A percentile compares a stretch with the other conserved stretches of the same genome.
Conservation (phyloP, 2,888 invertebrate species). For the Gnatocerus cornutus region DNA sequence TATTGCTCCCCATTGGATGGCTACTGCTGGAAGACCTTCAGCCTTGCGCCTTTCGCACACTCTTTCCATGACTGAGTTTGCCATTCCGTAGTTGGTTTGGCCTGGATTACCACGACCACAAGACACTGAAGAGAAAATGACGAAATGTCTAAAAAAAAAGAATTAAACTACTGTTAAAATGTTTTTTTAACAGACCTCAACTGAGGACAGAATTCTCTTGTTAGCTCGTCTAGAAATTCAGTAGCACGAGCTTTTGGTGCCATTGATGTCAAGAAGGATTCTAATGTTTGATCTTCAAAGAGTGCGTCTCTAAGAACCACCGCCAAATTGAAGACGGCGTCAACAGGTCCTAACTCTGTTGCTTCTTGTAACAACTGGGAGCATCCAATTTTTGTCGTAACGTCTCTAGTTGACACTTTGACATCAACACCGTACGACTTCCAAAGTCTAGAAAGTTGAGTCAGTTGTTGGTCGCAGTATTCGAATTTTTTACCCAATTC, state of each 20-base stretch:
- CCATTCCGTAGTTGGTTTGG: slow-evolving; percentile 92
- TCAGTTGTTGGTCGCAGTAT: slow-evolving; percentile 4
- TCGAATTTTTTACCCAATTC: slow-evolving; percentile 56
- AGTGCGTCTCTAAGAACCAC: slow-evolving; percentile 83
- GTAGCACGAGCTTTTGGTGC: slow-evolving; percentile 88
- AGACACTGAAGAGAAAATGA: slow-evolving; percentile 92
- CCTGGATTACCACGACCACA: slow-evolving; percentile 94
- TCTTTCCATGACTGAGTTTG: slow-evolving; percentile 93
- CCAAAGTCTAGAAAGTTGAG: slow-evolving; percentile 72
- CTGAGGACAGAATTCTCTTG: slow-evolving; percentile 26
- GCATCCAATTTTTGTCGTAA: slow-evolving; percentile 81
- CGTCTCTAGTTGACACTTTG: slow-evolving; percentile 80
- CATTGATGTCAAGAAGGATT: slow-evolving; percentile 79
- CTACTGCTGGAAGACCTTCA: slow-evolving; percentile 84
- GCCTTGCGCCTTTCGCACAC: slow-evolving; percentile 83
- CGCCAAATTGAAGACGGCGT: slow-evolving; percentile 91
- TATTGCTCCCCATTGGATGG: slow-evolving; percentile 95
- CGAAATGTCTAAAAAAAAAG: slow-evolving; percentile 78
- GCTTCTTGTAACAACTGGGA: slow-evolving; percentile 81
- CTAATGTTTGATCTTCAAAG: slow-evolving; percentile 82
- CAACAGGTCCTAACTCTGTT: slow-evolving; percentile 78
- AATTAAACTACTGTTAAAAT: not conserved
- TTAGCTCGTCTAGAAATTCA: slow-evolving; percentile 78
- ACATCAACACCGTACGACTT: slow-evolving; percentile 79
- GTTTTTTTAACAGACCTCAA: slow-evolving; percentile 21